A percentile compares a stretch with the other conserved stretches of the same genome.
phyloP scores from a whole-genome alignment of 1,140 invertebrate species.

The Ctenoplectra terminalis region DNA sequence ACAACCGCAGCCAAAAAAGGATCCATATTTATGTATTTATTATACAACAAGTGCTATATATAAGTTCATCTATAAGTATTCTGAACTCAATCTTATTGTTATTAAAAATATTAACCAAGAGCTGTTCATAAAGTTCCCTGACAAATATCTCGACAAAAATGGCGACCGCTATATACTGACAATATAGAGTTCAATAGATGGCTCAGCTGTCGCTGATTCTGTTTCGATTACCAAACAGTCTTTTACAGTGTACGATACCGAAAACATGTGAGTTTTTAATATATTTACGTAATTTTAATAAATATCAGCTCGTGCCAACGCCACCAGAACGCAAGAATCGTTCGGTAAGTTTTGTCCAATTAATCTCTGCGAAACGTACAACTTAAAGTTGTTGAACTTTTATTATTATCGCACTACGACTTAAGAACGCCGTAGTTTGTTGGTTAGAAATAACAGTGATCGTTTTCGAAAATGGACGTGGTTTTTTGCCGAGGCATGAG shows the following conservation, averaged over 20 bases:
- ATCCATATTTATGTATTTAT: slow-evolving; percentile 24
- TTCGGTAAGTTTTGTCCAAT: neutral
- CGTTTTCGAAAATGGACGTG: slow-evolving; percentile 64
- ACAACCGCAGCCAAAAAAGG: neutral
- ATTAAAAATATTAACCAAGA: neutral
- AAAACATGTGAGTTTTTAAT: slow-evolving; percentile 24
- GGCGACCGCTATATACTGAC: neutral
- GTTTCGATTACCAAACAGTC: neutral
- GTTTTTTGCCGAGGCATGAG: slow-evolving; percentile 55
- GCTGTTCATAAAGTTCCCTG: neutral
- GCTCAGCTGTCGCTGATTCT: neutral
- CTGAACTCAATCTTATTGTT: neutral
- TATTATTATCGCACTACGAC: too few relatives aligned
- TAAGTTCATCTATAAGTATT: neutral
- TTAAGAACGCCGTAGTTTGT: slow-evolving; percentile 3
- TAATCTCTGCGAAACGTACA: neutral
- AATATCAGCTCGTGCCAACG: neutral
- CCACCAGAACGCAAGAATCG: too few relatives aligned
- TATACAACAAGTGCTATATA: neutral
- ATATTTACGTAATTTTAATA: slow-evolving; percentile 6
- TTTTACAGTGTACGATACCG: neutral
- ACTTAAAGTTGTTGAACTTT: too few relatives aligned
- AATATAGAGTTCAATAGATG: neutral
- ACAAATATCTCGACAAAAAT: neutral
- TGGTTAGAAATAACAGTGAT: slow-evolving; percentile 56